These are phyloP conservation scores for Agonopterix arenella DNA, from an alignment of 2,888 invertebrate species.

Conservation along the genomic window DNA sequence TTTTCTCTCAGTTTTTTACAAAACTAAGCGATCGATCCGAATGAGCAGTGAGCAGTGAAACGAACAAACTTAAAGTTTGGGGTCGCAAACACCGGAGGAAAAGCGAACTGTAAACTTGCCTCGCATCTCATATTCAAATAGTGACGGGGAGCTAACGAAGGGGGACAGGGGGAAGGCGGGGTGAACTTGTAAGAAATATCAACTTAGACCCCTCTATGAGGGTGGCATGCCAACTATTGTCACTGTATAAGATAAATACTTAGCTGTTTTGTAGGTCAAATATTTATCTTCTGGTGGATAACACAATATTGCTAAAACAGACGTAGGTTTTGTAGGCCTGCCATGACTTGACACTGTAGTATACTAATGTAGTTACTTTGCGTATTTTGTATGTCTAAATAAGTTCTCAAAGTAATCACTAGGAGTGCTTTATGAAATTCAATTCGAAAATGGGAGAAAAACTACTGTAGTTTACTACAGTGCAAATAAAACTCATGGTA, in stretches of 20 bases:
- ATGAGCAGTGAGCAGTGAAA: constrained; percentile 44
- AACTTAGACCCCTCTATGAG: constrained; percentile 15
- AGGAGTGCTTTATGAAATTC: too few relatives aligned
- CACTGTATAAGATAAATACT: background rate
- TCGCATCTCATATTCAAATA: constrained; percentile 73
- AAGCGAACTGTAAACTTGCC: constrained; percentile 50
- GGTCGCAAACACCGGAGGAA: constrained; percentile 51
- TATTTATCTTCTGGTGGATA: too few relatives aligned
- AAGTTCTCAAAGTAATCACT: too few relatives aligned
- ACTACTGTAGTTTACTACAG: background rate
- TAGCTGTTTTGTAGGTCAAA: background rate
- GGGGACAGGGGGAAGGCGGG: constrained; percentile 17
- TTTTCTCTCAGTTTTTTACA: background rate
- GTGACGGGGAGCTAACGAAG: constrained; percentile 65
- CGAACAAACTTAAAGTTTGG: constrained; percentile 61
- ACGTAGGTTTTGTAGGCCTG: too few relatives aligned
- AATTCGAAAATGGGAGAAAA: too few relatives aligned
- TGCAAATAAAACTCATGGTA: background rate
- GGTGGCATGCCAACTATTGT: constrained; percentile 7
- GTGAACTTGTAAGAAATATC: constrained; percentile 51
- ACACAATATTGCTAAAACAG: too few relatives aligned
- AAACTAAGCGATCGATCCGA: constrained; percentile 38
- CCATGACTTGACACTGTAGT: too few relatives aligned
- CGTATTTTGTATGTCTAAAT: too few relatives aligned
- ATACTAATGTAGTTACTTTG: too few relatives aligned